These are phyloP conservation scores for Carlito syrichta DNA, from an alignment of 2,113 vertebrate species.

Conservation along the genomic window DNA sequence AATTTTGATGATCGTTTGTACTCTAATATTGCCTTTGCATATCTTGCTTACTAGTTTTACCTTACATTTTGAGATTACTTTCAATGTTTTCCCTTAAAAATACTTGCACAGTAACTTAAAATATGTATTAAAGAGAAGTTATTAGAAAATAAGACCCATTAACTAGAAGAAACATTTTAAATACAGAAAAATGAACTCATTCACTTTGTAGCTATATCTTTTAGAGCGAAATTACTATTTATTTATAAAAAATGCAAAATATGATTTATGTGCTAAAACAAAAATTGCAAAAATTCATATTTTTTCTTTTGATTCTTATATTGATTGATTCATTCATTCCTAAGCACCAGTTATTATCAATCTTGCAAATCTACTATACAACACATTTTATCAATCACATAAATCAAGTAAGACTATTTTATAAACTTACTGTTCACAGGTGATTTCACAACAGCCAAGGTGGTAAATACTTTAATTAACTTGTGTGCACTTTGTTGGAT, in stretches of 20 bases:
- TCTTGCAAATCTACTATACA: neutral
- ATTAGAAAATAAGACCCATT: neutral
- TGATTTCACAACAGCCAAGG: neutral
- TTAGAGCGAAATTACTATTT: neutral
- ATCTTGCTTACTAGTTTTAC: neutral
- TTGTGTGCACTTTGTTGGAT: neutral
- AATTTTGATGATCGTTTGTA: neutral
- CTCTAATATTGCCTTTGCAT: neutral
- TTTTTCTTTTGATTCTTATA: too few relatives aligned
- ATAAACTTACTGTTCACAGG: neutral
- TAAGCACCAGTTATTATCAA: neutral
- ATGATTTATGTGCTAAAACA: neutral
- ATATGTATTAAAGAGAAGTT: neutral
- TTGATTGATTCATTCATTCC: neutral
- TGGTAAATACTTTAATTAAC: slow-evolving; percentile 39
- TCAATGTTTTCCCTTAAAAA: neutral
- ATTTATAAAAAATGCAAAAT: neutral
- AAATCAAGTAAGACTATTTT: neutral
- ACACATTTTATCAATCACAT: neutral
- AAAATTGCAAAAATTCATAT: too few relatives aligned
- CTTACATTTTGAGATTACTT: neutral
- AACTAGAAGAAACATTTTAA: neutral
- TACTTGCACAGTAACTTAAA: neutral
- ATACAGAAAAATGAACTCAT: neutral
- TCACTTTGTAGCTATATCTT: neutral